Evolutionary conservation across 37 sponge, comb jelly and placozoan species (phyloP).

Genomic region (Dysidea cf. avara): DNA sequence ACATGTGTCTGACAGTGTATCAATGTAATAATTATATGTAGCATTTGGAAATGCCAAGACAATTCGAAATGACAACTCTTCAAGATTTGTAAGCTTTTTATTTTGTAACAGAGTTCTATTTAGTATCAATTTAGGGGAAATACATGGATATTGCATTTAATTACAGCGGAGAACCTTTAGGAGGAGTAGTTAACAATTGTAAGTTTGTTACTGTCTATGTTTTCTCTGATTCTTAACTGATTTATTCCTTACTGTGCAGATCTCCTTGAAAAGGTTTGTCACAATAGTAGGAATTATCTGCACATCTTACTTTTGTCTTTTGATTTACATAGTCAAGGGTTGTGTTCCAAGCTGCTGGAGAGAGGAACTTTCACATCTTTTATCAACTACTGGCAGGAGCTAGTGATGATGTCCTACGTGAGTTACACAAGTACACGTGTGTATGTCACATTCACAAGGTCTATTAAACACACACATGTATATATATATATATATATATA

Average conservation of each 20-base stretch:
- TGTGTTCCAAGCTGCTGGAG: conserved; percentile 61
- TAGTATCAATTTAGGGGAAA: conserved; percentile 65
- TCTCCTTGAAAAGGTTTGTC: conserved; percentile 32
- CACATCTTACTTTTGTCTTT: conserved; percentile 2
- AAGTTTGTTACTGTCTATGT: conserved; percentile 18
- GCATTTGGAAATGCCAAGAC: conserved; percentile 96
- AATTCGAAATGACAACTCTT: conserved; percentile 86
- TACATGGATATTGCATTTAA: conserved; percentile 96
- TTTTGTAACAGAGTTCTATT: neutral
- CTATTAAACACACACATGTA: too few relatives aligned
- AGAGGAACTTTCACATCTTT: conserved; percentile 92
- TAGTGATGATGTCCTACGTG: conserved; percentile 52
- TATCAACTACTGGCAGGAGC: conserved; percentile 77
- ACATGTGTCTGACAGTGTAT: neutral
- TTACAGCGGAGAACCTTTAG: conserved; percentile 84
- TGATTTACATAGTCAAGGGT: conserved; percentile 83
- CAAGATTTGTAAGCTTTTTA: conserved; percentile 75
- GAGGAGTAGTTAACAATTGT: conserved; percentile 87
- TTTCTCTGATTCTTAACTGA: neutral
- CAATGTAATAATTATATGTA: neutral
- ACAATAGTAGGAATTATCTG: neutral
- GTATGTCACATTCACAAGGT: too few relatives aligned
- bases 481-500: too few relatives aligned
- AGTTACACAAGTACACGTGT: neutral
- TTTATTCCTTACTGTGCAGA: conserved; percentile 17